Percentiles rank a stretch among this genome's conserved stretches.
phyloP scores from a whole-genome alignment of 2,888 invertebrate genomes.

The Fissipunctia ypsillon region DNA sequence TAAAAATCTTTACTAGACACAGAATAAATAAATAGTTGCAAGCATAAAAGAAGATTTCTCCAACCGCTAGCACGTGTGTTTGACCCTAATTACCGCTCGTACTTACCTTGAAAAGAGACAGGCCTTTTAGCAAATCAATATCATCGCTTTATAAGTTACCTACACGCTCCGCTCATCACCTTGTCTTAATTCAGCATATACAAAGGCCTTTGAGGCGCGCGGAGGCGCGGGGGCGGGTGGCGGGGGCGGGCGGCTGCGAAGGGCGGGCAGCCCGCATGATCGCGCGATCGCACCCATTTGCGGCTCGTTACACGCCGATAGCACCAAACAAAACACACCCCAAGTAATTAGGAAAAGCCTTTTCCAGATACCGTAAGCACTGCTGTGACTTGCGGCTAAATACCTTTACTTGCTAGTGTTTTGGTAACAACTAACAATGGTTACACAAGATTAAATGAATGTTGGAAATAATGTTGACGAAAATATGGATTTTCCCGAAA shows the following conservation, averaged over 20 bases:
- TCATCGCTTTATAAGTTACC: not conserved
- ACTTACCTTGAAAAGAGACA: not conserved
- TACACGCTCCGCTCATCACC: conserved; percentile 71
- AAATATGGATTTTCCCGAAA: conserved; percentile 1
- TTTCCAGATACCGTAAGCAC: conserved; percentile 89
- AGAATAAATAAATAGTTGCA: not conserved
- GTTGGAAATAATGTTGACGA: not conserved
- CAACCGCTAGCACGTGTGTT: not conserved
- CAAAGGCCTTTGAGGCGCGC: conserved; percentile 89
- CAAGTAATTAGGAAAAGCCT: conserved; percentile 90
- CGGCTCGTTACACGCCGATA: conserved; percentile 90
- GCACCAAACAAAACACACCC: conserved; percentile 90
- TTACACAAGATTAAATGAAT: not conserved
- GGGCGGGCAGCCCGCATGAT: conserved; percentile 89
- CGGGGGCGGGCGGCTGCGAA: conserved; percentile 71
- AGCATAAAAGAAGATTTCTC: not conserved
- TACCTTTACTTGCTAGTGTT: conserved; percentile 44
- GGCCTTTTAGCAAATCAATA: not conserved
- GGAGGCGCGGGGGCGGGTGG: conserved; percentile 66
- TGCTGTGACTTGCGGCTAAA: conserved; percentile 75
- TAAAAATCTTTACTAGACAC: too few species aligned
- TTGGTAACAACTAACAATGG: not conserved
- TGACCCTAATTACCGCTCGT: not conserved
- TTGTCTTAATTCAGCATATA: conserved; percentile 71
- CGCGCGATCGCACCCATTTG: conserved; percentile 90